Evolutionary conservation across 2,113 vertebrate genomes (phyloP).

Genomic region (Brachyhypopomus occidentalis): DNA sequence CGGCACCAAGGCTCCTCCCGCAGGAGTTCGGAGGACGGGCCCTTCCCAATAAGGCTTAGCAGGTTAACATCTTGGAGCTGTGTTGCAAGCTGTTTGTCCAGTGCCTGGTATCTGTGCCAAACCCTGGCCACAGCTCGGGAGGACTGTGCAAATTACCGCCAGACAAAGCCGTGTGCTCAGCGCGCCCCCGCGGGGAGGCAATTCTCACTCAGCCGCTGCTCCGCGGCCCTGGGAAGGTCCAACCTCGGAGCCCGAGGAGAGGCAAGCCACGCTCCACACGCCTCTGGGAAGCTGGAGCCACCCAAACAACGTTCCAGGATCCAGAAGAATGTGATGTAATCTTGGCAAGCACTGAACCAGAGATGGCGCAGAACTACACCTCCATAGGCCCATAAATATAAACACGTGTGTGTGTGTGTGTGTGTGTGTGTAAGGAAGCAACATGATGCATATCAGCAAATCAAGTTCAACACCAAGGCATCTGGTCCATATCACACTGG

Average conservation of each 20-base stretch:
- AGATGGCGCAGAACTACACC: background rate
- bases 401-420: background rate
- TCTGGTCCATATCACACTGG: background rate
- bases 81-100: background rate
- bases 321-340: conserved; percentile 7
- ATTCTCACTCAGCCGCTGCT: conserved; percentile 32
- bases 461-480: background rate
- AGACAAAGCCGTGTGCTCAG: conserved; percentile 34
- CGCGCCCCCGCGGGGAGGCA: conserved; percentile 17
- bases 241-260: conserved; percentile 15
- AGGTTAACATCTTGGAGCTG: background rate
- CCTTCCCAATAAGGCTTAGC: background rate
- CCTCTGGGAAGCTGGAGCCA: background rate
- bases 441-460: conserved; percentile 1
- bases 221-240: background rate
- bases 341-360: background rate
- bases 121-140: conserved; percentile 3
- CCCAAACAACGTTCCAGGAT: conserved; percentile 7
- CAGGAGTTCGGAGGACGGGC: no score
- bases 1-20: no score
- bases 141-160: conserved; percentile 25
- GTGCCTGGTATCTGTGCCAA: background rate
- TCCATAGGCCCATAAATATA: background rate
- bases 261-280: conserved; percentile 25
- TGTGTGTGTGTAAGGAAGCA: background rate